Evolutionary conservation across 2,797 vertebrate species (phyloP), one percentile per base, ranked within the genome.

Genomic region (Muscicapa comitata): DNA sequence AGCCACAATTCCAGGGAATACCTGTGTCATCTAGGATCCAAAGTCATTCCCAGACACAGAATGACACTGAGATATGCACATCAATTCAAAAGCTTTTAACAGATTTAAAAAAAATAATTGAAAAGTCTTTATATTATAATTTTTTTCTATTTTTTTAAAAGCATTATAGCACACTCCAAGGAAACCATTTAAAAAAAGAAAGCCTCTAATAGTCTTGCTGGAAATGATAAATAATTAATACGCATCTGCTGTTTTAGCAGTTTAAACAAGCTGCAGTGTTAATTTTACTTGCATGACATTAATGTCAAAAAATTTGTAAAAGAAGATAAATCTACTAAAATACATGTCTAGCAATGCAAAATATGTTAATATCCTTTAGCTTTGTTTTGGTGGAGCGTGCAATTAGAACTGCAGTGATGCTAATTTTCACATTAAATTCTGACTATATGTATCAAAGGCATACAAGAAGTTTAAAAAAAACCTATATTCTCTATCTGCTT

Each of bases 201-300:
- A 86, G 14, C 24, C 11, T 79, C 66, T 68, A 58, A 71, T n/a
- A 53, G 45, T 54, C 66, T 29, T 6, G 23, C 72, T 54, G 35
- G 61, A 74, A 79, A 76, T 18, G 3, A 23, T 48, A 77, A 31
- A 76, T 95, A 94, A 74, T 67, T 31, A 90, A 92, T 87, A 86
- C 8, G 2, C 48, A 54, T 23, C 17, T 80, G n/a, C 58, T 25
- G 24, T 33, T 95, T 76, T n/a, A 84, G 76, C 31, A 92, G 24
- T 67, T 81, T 95, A 94, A 59, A 54, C 31, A 93, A 81, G 42
- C 9, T 43, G 43, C 10, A 78, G 37, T 20, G 42, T 47, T 97
- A 90, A 96, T 96, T 95, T 95, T 90, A 84, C 51, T 77, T 68
- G 17, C 71, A 47, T 43, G 73, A 81, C 81, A 53, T 54, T 95